Conservation (phyloP, 2,797 vertebrate species). For the Rousettus madagascariensis region DNA sequence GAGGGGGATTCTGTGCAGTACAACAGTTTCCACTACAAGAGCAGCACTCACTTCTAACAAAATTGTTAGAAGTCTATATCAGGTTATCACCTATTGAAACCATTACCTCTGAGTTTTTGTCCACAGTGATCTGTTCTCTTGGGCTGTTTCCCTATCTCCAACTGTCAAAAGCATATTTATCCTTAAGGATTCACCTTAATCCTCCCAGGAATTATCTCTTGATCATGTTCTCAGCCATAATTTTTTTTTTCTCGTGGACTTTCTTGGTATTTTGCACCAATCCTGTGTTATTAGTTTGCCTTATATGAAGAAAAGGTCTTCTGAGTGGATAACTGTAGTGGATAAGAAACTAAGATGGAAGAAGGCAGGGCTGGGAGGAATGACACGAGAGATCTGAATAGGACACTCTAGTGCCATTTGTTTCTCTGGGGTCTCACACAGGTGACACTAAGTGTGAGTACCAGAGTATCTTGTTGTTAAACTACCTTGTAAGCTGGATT, state of each 20-base stretch:
- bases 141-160: neutral
- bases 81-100: neutral
- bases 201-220: neutral
- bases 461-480: neutral
- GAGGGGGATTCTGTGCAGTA: neutral
- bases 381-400: neutral
- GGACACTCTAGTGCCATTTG: neutral
- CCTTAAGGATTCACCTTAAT: neutral
- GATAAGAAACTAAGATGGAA: neutral
- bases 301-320: neutral
- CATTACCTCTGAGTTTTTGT: neutral
- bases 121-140: neutral
- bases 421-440: neutral
- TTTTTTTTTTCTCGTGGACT: neutral
- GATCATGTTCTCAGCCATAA: neutral
- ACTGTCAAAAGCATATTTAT: neutral
- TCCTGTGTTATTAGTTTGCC: neutral
- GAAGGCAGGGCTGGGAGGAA: fast-evolving
- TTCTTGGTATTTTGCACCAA: neutral
- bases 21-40: neutral
- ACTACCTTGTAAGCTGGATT: neutral
- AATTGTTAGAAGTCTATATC: neutral
- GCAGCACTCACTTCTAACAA: neutral
- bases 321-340: neutral
- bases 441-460: neutral